Percentiles rank a stretch among this genome's conserved stretches.
phyloP scores from a whole-genome alignment of 2,888 invertebrate genomes.

The Sminthurinus aureus region DNA sequence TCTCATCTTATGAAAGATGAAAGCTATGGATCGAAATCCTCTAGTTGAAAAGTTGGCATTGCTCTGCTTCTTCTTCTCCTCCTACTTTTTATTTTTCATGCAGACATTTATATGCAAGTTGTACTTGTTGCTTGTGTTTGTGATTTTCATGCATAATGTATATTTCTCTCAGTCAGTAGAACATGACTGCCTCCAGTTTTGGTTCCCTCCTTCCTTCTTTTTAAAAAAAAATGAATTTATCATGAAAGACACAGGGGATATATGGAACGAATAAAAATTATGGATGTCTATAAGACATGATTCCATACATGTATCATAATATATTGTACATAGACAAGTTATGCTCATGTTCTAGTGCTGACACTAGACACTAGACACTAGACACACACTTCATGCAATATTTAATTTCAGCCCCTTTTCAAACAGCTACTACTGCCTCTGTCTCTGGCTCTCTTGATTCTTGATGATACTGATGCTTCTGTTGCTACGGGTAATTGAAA shows the following conservation, averaged over 20 bases:
- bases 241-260: neutral
- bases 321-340: neutral
- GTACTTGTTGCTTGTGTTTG: neutral
- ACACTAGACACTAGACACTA: neutral
- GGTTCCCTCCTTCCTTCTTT: neutral
- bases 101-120: neutral
- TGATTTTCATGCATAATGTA: neutral
- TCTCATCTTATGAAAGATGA: neutral
- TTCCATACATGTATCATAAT: neutral
- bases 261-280: neutral
- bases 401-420: neutral
- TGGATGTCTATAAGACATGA: too few relatives aligned
- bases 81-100: neutral
- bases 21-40: too few relatives aligned
- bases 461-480: too few relatives aligned
- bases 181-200: neutral
- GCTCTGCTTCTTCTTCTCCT: neutral
- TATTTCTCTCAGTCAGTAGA: neutral
- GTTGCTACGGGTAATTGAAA: conserved; percentile 1
- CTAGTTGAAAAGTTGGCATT: too few relatives aligned
- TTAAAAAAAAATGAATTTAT: neutral
- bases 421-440: too few relatives aligned
- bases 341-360: neutral
- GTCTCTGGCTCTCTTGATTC: too few relatives aligned
- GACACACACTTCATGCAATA: neutral